These are phyloP conservation scores for Rhyacichthys aspro DNA, from an alignment of 2,797 vertebrate genomes.

Conservation along the genomic window DNA sequence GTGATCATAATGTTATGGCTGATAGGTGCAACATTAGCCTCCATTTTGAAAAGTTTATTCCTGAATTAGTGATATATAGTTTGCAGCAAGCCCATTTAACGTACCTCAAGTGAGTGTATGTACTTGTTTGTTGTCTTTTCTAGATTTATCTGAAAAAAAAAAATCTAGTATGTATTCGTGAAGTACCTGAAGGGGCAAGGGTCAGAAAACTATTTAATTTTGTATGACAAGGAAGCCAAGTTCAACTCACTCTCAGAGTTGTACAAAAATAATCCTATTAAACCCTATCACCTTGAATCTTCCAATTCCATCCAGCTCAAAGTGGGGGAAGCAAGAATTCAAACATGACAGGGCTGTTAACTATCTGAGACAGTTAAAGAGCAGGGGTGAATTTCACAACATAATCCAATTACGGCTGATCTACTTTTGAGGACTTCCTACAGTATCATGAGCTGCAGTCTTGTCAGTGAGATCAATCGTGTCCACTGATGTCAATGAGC, in stretches of 20 bases:
- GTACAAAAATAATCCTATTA: conserved; percentile 38
- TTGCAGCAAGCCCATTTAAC: neutral
- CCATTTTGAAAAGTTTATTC: neutral
- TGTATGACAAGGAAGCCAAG: conserved; percentile 17
- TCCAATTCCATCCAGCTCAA: conserved; percentile 11
- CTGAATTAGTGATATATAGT: too few species aligned
- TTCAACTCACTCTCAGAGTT: conserved; percentile 40
- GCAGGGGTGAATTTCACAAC: conserved; percentile 18
- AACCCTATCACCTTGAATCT: conserved; percentile 36
- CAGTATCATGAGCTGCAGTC: conserved; percentile 10
- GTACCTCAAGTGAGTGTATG: neutral
- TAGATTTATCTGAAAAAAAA: too few species aligned
- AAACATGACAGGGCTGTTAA: conserved; percentile 23
- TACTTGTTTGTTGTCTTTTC: too few species aligned
- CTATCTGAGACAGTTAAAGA: conserved; percentile 11
- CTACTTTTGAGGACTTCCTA: conserved; percentile 30
- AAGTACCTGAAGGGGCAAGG: neutral
- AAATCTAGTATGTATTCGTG: too few species aligned
- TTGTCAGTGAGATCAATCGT: conserved; percentile 47
- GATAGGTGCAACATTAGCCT: neutral
- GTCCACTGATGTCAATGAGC: conserved; percentile 28
- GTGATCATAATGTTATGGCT: neutral
- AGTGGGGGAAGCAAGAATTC: conserved; percentile 1
- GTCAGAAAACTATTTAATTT: conserved; percentile 18
- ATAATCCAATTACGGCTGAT: conserved; percentile 44